Evolutionary conservation across 2,113 vertebrate species (phyloP).

Genomic region (Ictidomys tridecemlineatus): DNA sequence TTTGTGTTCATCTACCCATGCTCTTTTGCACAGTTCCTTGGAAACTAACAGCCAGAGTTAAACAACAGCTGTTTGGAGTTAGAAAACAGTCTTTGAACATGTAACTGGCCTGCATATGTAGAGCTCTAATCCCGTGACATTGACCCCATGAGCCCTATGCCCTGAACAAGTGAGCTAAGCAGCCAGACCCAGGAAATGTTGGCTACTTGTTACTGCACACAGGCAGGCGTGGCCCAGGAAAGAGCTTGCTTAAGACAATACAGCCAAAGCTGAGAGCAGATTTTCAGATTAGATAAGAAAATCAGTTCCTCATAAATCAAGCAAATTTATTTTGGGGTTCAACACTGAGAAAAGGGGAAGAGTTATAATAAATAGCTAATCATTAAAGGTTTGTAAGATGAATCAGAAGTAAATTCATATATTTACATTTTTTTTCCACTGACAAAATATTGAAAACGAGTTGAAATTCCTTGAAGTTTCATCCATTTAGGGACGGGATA

Average conservation of each 20-base stretch:
- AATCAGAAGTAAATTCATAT: not conserved
- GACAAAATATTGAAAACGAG: not conserved
- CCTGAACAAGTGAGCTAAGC: not conserved
- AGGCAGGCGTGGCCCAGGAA: not conserved
- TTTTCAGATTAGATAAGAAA: not conserved
- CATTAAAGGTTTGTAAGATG: conserved; percentile 26
- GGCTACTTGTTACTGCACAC: not conserved
- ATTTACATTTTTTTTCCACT: not conserved
- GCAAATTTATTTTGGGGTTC: not conserved
- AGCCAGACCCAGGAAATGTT: not conserved
- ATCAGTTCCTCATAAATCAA: not conserved
- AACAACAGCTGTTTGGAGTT: conserved; percentile 50
- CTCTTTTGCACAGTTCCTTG: conserved; percentile 23
- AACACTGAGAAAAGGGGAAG: not conserved
- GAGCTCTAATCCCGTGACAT: not conserved
- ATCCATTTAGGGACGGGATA: not conserved
- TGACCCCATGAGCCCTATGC: not conserved
- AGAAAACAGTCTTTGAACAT: not conserved
- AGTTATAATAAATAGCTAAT: conserved; percentile 28
- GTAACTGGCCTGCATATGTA: not conserved
- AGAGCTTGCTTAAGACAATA: not conserved
- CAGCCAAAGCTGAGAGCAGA: not conserved
- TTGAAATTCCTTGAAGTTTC: not conserved
- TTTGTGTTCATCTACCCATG: not conserved
- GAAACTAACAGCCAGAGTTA: conserved; percentile 39